These are phyloP conservation scores for Ditula angustiorana DNA, from an alignment of 2,888 invertebrate species.

Conservation along the genomic window DNA sequence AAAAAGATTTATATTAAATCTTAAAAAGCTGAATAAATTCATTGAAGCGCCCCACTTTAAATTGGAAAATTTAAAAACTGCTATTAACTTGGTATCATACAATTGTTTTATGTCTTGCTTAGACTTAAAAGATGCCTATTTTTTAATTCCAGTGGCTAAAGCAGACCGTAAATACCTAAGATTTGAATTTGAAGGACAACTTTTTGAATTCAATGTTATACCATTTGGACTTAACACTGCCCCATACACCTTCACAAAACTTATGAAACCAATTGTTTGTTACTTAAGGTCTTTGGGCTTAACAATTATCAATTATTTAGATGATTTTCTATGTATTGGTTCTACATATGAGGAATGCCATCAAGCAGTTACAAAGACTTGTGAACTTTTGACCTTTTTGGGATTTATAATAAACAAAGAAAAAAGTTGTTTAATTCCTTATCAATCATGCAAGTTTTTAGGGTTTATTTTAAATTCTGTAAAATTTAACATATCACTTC, in stretches of 20 bases:
- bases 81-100: constrained; percentile 19
- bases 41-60: constrained; percentile 35
- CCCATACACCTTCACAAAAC: constrained; percentile 39
- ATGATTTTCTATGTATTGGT: constrained; percentile 37
- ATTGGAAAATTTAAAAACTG: constrained; percentile 41
- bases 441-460: constrained; percentile 15
- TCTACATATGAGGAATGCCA: constrained; percentile 7
- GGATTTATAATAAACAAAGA: constrained; percentile 34
- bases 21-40: constrained; percentile 40
- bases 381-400: constrained; percentile 9
- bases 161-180: neutral
- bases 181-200: constrained; percentile 17
- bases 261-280: constrained; percentile 34
- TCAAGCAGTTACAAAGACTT: neutral
- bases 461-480: constrained; percentile 31
- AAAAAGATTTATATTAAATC: constrained; percentile 36
- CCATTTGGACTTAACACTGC: constrained; percentile 38
- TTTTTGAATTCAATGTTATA: constrained; percentile 39
- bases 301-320: constrained; percentile 26
- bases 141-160: constrained; percentile 14
- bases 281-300: constrained; percentile 25
- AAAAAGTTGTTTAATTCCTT: constrained; percentile 29
- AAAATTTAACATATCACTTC: constrained; percentile 29
- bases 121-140: constrained; percentile 37
- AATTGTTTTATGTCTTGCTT: constrained; percentile 37